A percentile compares a stretch with the other conserved stretches of the same genome.
phyloP scores from a whole-genome alignment of 2,888 invertebrate species.

The Adineta ricciae region DNA sequence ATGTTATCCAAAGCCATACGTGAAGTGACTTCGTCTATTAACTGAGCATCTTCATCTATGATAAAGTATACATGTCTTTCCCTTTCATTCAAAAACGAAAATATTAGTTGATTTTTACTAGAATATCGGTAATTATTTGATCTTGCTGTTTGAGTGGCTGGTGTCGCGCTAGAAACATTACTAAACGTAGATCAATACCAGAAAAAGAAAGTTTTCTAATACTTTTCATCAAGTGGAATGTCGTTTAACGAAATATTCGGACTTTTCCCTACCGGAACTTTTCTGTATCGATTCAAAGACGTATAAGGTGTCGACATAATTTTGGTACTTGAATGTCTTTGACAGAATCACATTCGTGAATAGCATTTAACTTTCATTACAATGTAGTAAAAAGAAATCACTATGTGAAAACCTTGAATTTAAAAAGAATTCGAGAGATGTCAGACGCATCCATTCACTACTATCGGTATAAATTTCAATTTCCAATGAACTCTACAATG shows the following conservation, averaged over 20 bases:
- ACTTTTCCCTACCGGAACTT: not conserved
- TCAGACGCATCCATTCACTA: not conserved
- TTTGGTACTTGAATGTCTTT: not conserved
- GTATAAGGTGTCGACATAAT: constrained; percentile 7
- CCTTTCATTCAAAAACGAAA: too few species aligned
- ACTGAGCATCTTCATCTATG: not conserved
- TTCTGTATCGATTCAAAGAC: not conserved
- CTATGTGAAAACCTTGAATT: not conserved
- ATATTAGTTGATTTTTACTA: too few species aligned
- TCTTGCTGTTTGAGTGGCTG: not conserved
- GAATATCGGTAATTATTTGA: not conserved
- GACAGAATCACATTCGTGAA: not conserved
- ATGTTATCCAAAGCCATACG: not conserved
- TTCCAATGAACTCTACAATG: too few species aligned
- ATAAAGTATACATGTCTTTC: not conserved
- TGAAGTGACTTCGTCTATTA: not conserved
- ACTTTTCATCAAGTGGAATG: not conserved
- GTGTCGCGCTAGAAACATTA: not conserved
- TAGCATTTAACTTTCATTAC: not conserved
- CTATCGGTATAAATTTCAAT: too few species aligned
- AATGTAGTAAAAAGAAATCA: not conserved
- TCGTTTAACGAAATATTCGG: not conserved
- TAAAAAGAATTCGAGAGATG: not conserved
- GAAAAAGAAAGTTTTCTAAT: not conserved
- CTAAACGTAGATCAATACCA: not conserved